phyloP scores from a whole-genome alignment of 2,888 invertebrate species.

The Apodemia hepburni region DNA sequence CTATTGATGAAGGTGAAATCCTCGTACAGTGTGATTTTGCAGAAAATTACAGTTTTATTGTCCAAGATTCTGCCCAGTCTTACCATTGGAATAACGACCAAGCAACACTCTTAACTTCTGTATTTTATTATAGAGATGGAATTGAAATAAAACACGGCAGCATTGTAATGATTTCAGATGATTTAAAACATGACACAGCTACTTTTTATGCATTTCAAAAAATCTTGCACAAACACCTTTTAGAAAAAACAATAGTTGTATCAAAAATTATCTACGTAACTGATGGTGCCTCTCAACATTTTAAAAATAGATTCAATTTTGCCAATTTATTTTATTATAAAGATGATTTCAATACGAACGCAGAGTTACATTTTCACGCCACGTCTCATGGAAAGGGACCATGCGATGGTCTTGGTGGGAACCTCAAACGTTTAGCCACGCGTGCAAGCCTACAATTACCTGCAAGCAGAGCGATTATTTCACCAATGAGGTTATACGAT shows the following conservation, averaged over 20 bases:
- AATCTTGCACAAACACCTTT: constrained; percentile 6
- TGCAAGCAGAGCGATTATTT: constrained; percentile 20
- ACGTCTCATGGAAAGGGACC: constrained; percentile 18
- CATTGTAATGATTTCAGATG: constrained; percentile 31
- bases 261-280: constrained; percentile 26
- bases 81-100: constrained; percentile 29
- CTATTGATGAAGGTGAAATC: constrained; percentile 24
- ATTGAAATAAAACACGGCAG: constrained; percentile 28
- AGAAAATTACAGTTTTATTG: constrained; percentile 27
- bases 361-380: constrained; percentile 21
- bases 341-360: constrained; percentile 21
- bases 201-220: constrained; percentile 23
- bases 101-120: constrained; percentile 27
- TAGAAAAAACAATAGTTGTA: constrained; percentile 25
- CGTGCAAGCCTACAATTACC: constrained; percentile 20
- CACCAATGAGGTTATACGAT: constrained; percentile 26
- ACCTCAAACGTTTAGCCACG: constrained; percentile 5
- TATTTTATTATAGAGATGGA: constrained; percentile 27
- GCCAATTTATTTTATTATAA: constrained; percentile 25
- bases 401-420: background rate
- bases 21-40: constrained; percentile 26
- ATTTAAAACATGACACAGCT: constrained; percentile 31
- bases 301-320: constrained; percentile 31
- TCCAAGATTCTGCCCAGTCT: constrained; percentile 28
- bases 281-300: constrained; percentile 29